Base-by-base conservation (phyloP, 2,888 invertebrate species). In the Heliconius ismenius region DNA sequence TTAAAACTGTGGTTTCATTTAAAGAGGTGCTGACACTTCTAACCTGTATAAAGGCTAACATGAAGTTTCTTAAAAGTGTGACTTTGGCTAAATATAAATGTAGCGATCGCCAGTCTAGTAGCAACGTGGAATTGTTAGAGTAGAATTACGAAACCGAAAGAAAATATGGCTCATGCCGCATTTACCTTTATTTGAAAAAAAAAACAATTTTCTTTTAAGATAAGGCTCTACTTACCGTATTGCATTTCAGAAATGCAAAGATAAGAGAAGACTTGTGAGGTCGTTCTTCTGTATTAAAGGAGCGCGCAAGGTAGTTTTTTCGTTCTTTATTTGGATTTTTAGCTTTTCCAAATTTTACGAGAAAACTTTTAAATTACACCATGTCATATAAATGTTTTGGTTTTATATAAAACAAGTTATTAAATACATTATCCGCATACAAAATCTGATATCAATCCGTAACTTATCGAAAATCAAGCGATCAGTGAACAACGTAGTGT, bases 181-280 rank as follows among this genome's bases (percentile, higher is more conserved):
- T 49, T 49, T 18, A 49, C 49, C 18, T 49, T 1, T 49, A 58
- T n/a, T 7, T 32, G 39, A 39, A 39, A 39, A 39, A 58, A 70
- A 73, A 28, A 7, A 3, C 70, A 58, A 58, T 70, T 70, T 63
- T 63, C 62, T 62, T 73, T 43, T 62, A 26, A 26, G 39, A 73
- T 60, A 39, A 26, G 60, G 11, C 36, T 26, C 13, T 39, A 18
- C 62, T 60, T 60, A 39, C 36, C 62, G 26, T 28, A 73, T 63
- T 62, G 73, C 73, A 62, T 62, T 73, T 39, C 58, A 43, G 39
- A 13, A 73, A 62, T 62, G 62, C 39, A 73, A 62, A 63, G 73
- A 73, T 73, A 73, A 73, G 43, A 39, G 4, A 54, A 43, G 39
- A 11, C 62, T 73, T 63, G 43, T 63, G 43, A 73, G 39, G 39